A percentile compares a stretch with the other conserved stretches of the same genome.
Evolutionary conservation across 2,797 vertebrate genomes (phyloP).

Genomic region (Leucoraja ocellata): DNA sequence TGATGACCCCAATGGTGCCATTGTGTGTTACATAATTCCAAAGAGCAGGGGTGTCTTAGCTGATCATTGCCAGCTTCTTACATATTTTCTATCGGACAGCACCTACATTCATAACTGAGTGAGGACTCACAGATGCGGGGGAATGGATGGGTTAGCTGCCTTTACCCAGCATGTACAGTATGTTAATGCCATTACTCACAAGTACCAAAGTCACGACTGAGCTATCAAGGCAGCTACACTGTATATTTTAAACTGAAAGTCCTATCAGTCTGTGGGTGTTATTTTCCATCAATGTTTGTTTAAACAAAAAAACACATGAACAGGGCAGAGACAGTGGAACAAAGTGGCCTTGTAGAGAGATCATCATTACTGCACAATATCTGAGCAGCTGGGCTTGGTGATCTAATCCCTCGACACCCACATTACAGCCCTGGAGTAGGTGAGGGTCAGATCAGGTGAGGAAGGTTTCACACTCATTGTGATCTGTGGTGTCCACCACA

Average conservation of each 20-base stretch:
- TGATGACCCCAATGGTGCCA: background rate
- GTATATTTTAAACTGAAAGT: constrained; percentile 12
- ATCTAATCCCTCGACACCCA: background rate
- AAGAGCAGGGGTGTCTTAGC: background rate
- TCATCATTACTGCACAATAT: background rate
- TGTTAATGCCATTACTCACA: constrained; percentile 30
- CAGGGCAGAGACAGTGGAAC: background rate
- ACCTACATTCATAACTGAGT: background rate
- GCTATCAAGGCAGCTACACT: background rate
- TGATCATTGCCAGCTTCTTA: background rate
- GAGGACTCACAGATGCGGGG: background rate
- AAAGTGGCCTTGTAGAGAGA: background rate
- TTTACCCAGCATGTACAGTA: background rate
- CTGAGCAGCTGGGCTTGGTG: background rate
- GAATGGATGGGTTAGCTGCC: constrained; percentile 22
- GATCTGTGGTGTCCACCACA: no score
- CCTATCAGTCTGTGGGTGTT: background rate
- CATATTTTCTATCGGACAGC: background rate
- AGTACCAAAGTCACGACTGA: constrained; percentile 25
- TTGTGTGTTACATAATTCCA: background rate
- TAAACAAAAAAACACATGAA: background rate
- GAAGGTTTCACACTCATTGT: no score
- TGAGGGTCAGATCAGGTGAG: background rate
- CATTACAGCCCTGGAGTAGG: background rate
- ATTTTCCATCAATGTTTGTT: background rate